Base-by-base conservation (phyloP, 2,113 vertebrate species). In the Amia ocellicauda region DNA sequence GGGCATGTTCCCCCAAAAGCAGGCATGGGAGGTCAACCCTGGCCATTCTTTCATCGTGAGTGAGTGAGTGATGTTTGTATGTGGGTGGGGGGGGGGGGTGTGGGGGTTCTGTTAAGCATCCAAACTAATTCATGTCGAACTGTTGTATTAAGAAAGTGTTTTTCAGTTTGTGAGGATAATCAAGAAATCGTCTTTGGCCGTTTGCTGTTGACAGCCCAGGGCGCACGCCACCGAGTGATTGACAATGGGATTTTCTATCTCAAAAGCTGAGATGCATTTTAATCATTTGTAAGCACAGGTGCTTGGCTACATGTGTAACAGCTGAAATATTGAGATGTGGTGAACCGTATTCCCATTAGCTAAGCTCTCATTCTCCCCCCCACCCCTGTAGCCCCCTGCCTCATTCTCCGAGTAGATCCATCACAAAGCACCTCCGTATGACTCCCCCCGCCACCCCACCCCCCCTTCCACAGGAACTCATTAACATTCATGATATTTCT, bases 401-500 rank as follows among this genome's bases (percentile, higher is more conserved):
- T 74, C 71, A 63, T 62, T 22, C 4, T 13, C 11, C 24, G 24
- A 13, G n/a, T 22, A 19, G 24, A 24, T 54, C 22, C 14, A 24
- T 54, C 51, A 54, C 22, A 24, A 24, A 53, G 51, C 24, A 10
- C 51, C 51, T 54, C 22, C 22, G 22, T 24, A 24, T 54, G 51
- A 54, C 51, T 54, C 10, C 51, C 51, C 51, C 24, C 51, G 10
- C 45, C n/a, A 11, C 31, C 31, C 11, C 31, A 7, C 47, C 47
- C 47, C 16, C 20, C 20, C 20, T 54, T 54, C 7, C 22, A 54
- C 51, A 54, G 81, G 73, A 77, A 71, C 79, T 86, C 79, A 84
- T 86, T 83, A 83, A 78, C 81, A 86, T 86, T 84, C 83, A 86
- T 84, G 80, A 78, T 75, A 68, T 84, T 78, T 82, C 81, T 74